A percentile compares a stretch with the other conserved stretches of the same genome.
phyloP scores from a whole-genome alignment of 2,888 invertebrate genomes.

The Epinotia bilunana region DNA sequence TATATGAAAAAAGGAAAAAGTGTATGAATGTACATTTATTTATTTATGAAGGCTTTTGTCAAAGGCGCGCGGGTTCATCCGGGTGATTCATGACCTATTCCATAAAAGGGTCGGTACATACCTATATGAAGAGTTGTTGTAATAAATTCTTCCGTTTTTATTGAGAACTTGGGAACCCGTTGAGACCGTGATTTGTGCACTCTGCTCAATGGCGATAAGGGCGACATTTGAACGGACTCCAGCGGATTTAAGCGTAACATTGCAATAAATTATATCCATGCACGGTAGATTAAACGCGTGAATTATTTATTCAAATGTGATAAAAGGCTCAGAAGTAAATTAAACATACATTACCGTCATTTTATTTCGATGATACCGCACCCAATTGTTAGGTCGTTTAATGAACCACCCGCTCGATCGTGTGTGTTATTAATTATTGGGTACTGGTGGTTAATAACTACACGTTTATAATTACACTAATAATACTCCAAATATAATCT shows the following conservation, averaged over 20 bases:
- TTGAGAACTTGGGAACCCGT: constrained; percentile 48
- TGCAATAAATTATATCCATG: constrained; percentile 30
- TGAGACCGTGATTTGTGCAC: constrained; percentile 41
- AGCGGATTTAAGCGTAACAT: neutral
- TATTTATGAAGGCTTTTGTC: constrained; percentile 76
- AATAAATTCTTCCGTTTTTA: constrained; percentile 70
- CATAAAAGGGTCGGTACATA: constrained; percentile 71
- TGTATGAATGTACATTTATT: constrained; percentile 66
- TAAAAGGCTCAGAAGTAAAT: constrained; percentile 18
- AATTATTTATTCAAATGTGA: constrained; percentile 29
- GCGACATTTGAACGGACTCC: constrained; percentile 26
- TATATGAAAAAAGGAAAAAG: constrained; percentile 54
- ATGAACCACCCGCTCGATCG: neutral
- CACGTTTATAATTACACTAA: neutral
- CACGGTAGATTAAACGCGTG: constrained; percentile 30
- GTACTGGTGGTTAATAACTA: neutral
- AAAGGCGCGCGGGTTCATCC: constrained; percentile 70
- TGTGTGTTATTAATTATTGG: neutral
- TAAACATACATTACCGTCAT: neutral
- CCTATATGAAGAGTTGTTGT: constrained; percentile 70
- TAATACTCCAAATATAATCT: neutral
- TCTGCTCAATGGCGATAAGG: constrained; percentile 30
- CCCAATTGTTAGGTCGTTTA: neutral
- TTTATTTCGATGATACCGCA: constrained; percentile 7
- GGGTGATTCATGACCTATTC: constrained; percentile 73